Conservation (phyloP, 2,113 vertebrate species). For the Argyrosomus japonicus region DNA sequence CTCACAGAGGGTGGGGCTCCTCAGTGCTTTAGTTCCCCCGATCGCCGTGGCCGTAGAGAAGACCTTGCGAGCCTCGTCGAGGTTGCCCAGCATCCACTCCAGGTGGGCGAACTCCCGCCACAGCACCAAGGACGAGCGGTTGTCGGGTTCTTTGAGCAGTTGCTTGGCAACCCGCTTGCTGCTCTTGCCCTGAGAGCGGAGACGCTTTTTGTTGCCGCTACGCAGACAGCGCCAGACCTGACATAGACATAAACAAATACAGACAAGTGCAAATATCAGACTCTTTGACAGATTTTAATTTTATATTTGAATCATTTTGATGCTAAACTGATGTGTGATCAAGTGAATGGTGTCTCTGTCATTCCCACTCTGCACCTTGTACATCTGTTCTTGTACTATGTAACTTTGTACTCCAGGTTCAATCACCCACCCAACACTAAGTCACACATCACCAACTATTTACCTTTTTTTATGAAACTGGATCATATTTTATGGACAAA, state of each 20-base stretch:
- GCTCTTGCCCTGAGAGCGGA: conserved; percentile 91
- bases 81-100: conserved; percentile 95
- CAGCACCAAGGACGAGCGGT: conserved; percentile 88
- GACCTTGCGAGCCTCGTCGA: conserved; percentile 92
- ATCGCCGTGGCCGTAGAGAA: conserved; percentile 87
- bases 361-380: too few relatives aligned
- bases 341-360: too few relatives aligned
- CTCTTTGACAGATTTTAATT: background rate
- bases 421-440: too few relatives aligned
- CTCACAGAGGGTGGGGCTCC: conserved; percentile 84
- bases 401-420: too few relatives aligned
- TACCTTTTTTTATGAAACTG: too few relatives aligned
- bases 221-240: conserved; percentile 88
- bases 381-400: too few relatives aligned
- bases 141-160: conserved; percentile 92
- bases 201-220: conserved; percentile 87
- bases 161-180: conserved; percentile 92
- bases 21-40: conserved; percentile 80
- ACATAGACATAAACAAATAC: conserved; percentile 11
- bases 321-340: too few relatives aligned
- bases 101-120: conserved; percentile 93
- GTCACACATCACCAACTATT: too few relatives aligned
- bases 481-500: too few relatives aligned
- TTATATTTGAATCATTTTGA: too few relatives aligned
- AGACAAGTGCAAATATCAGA: background rate